Evolutionary conservation across 1,140 invertebrate species (phyloP).

Genomic region (Ptiloglossa arizonensis): DNA sequence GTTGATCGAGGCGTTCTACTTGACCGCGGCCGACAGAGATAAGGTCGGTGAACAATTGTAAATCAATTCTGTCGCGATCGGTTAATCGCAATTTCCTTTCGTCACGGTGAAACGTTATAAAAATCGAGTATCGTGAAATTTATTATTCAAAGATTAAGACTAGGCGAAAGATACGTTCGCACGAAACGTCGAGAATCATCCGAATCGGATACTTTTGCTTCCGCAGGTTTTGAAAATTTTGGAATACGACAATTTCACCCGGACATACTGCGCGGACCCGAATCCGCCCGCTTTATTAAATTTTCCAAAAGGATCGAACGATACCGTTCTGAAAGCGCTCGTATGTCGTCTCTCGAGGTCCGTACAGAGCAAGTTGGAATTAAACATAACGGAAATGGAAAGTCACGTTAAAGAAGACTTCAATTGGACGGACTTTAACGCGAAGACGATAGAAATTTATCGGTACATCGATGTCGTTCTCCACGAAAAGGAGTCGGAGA

Average conservation of each 20-base stretch:
- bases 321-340: slow-evolving; percentile 69
- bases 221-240: slow-evolving; percentile 72
- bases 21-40: slow-evolving; percentile 68
- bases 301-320: slow-evolving; percentile 72
- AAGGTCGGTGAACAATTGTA: slow-evolving; percentile 64
- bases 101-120: too few species aligned
- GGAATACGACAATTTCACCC: slow-evolving; percentile 74
- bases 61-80: too few species aligned
- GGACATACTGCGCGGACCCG: slow-evolving; percentile 65
- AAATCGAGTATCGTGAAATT: too few species aligned
- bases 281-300: slow-evolving; percentile 66
- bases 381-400: slow-evolving; percentile 63
- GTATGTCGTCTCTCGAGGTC: slow-evolving; percentile 69
- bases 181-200: too few species aligned
- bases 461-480: slow-evolving; percentile 70
- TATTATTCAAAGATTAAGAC: not conserved
- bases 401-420: slow-evolving; percentile 53
- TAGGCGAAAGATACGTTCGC: too few species aligned
- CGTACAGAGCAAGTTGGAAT: slow-evolving; percentile 67
- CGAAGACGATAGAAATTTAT: slow-evolving; percentile 72
- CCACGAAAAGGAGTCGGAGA: slow-evolving; percentile 52
- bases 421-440: slow-evolving; percentile 76
- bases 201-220: not conserved
- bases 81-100: too few species aligned
- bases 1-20: slow-evolving; percentile 76